Evolutionary conservation across 2,797 vertebrate species (phyloP), one percentile per base, ranked within the genome.

Genomic region (Ptychobarbus kaznakovi): DNA sequence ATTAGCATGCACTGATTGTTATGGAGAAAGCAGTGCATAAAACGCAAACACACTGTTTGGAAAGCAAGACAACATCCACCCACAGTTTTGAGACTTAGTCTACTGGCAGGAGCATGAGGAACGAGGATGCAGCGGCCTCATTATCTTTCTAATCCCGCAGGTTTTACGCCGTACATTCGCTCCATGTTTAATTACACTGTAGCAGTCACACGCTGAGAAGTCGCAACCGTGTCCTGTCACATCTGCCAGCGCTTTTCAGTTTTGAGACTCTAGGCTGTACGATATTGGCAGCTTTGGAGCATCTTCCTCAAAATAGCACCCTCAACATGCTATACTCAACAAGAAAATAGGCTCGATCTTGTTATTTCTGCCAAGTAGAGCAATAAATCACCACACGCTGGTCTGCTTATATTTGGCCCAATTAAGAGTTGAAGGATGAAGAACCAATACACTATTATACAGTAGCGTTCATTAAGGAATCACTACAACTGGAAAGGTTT

Each of bases 361-460:
- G 82, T 75, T 86, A 80, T 75, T 75, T 81, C 66, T 65, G 72
- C 82, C 72, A 83, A 35, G 70, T 32, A 63, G 35, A 79, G 79
- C 90, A 92, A 82, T 93, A 86, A 93, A 93, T 93, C 90, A 91
- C 78, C 7, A 18, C 87, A 89, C 86, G 86, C 89, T 88, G 88
- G 81, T 81, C 86, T 88, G 89, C 89, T 91, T 90, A 88, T 87
- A 90, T 81, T 85, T 77, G 89, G 65, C 72, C 80, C 86, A 81
- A 80, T 80, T 80, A 80, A 28, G 22, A 40, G 32, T 18, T 63
- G 58, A 73, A 58, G 53, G 35, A 68, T 28, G 32, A 56, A 85
- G 80, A 46, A 49, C n/a, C 10, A 61, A 46, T 66, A 42, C n/a
- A 56, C 16, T 13, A 32, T 3, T 32, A 12, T 66, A 63, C 44